These are phyloP conservation scores for Clytia hemisphaerica DNA, from an alignment of 30 jellyfish, hydroid and myxozoan species.

Conservation along the genomic window DNA sequence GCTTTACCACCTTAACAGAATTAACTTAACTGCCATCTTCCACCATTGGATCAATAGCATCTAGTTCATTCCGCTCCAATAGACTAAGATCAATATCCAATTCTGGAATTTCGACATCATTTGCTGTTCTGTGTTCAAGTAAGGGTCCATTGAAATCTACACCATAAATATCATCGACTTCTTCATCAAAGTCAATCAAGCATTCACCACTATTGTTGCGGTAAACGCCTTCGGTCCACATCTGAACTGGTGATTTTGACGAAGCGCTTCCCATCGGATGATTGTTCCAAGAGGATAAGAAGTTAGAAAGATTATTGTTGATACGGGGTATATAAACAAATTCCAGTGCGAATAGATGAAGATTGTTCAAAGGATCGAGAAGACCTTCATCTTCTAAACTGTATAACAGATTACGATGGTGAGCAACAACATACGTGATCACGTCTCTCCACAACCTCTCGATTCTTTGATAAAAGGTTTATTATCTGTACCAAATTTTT, in stretches of 20 bases:
- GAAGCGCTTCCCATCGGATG: conserved; percentile 7
- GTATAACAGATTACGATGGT: conserved; percentile 6
- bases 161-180: too few relatives aligned
- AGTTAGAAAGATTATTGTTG: neutral
- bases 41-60: too few relatives aligned
- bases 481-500: neutral
- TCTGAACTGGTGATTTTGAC: conserved; percentile 12
- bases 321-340: conserved; percentile 15
- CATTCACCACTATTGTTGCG: too few relatives aligned
- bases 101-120: too few relatives aligned
- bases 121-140: too few relatives aligned
- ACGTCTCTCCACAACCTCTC: conserved; percentile 22
- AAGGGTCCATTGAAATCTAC: too few relatives aligned
- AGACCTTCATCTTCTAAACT: conserved; percentile 9
- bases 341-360: conserved; percentile 21
- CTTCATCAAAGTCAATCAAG: too few relatives aligned
- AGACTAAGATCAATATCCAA: too few relatives aligned
- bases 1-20: too few relatives aligned
- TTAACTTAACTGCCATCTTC: too few relatives aligned
- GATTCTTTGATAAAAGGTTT: conserved; percentile 1
- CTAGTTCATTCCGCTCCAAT: too few relatives aligned
- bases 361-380: conserved; percentile 14
- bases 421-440: conserved; percentile 1
- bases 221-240: conserved; percentile 10
- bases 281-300: conserved; percentile 5